Evolutionary conservation across 2,888 invertebrate genomes (phyloP).

Genomic region (Calameuta idolon): DNA sequence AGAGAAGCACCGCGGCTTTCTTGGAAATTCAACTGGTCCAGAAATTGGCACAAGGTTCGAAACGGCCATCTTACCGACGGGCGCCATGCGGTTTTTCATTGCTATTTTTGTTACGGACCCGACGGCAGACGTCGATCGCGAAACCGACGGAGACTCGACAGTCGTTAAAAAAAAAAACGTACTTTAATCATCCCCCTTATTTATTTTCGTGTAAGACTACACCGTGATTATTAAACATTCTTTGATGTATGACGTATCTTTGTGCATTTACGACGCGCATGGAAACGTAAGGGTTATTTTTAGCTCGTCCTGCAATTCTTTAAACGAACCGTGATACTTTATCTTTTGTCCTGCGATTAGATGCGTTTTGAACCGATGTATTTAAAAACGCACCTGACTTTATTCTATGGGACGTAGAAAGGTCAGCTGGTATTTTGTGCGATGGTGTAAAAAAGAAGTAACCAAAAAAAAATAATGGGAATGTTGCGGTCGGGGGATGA

Average conservation of each 20-base stretch:
- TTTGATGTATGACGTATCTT: neutral
- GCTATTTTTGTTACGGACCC: conserved; percentile 18
- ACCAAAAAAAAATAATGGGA: neutral
- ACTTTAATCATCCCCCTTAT: neutral
- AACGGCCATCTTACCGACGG: conserved; percentile 39
- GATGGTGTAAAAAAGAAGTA: neutral
- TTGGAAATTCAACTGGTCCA: conserved; percentile 45
- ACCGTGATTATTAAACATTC: neutral
- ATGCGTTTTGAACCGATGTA: neutral
- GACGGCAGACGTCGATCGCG: neutral
- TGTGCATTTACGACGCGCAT: neutral
- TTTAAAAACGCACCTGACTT: neutral
- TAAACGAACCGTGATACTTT: too few relatives aligned
- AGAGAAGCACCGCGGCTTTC: conserved; percentile 35
- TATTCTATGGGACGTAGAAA: neutral
- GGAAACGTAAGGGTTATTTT: neutral
- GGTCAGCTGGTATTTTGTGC: neutral
- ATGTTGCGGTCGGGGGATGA: neutral
- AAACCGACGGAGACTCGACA: neutral
- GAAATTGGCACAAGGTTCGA: conserved; percentile 61
- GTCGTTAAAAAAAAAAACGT: neutral
- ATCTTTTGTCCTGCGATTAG: too few relatives aligned
- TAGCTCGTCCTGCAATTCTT: neutral
- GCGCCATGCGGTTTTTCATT: conserved; percentile 30
- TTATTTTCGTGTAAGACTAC: neutral